These are phyloP conservation scores for Oophaga pumilio DNA, from an alignment of 2,113 vertebrate genomes.

Conservation along the genomic window DNA sequence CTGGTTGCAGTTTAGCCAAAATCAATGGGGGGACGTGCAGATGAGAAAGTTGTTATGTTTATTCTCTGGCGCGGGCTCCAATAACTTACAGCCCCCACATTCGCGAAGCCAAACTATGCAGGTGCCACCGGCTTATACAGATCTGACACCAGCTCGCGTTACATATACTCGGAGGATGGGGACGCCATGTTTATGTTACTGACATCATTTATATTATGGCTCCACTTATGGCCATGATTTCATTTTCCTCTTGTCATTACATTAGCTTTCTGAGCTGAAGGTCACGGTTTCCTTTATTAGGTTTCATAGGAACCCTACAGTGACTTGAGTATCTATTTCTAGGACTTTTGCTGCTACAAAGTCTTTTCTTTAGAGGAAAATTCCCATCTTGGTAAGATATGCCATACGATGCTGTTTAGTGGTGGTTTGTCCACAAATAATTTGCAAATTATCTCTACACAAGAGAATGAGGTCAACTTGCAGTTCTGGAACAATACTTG, in stretches of 20 bases:
- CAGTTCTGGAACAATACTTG: too few species aligned
- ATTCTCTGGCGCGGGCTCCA: not conserved
- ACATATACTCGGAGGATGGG: not conserved
- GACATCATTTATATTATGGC: not conserved
- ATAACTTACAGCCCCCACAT: slow-evolving; percentile 9
- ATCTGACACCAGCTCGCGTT: not conserved
- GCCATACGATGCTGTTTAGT: too few species aligned
- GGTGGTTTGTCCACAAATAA: too few species aligned
- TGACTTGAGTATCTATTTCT: not conserved
- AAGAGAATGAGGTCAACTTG: too few species aligned
- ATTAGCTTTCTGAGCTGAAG: not conserved
- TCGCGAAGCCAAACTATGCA: not conserved
- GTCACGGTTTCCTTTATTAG: not conserved
- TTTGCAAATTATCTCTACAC: too few species aligned
- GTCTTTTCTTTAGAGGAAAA: not conserved
- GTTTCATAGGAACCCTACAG: not conserved
- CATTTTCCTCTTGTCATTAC: not conserved
- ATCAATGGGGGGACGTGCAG: slow-evolving; percentile 14
- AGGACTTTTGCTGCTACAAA: not conserved
- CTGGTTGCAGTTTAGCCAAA: slow-evolving; percentile 21
- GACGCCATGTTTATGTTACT: slow-evolving; percentile 3
- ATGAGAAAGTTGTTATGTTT: slow-evolving; percentile 27
- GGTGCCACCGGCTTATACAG: slow-evolving; percentile 8
- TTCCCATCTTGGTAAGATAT: too few species aligned
- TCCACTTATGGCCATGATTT: not conserved